These are phyloP conservation scores for Rhagophthalmus giganteus DNA, from an alignment of 2,888 invertebrate species.

Conservation along the genomic window DNA sequence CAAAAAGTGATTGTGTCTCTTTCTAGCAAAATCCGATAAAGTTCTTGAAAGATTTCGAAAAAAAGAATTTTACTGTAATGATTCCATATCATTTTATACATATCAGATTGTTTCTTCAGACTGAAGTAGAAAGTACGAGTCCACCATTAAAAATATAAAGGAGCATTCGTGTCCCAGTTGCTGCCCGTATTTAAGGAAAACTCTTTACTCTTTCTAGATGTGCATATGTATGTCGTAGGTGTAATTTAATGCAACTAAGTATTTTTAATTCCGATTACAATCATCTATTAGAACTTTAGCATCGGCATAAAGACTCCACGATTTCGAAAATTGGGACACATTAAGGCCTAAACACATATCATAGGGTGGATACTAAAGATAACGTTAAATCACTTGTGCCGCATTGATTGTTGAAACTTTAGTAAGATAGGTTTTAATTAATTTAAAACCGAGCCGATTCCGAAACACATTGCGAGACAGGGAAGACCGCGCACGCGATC, in stretches of 20 bases:
- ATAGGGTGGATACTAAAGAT: conserved; percentile 43
- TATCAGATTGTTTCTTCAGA: conserved; percentile 44
- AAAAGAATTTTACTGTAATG: not conserved
- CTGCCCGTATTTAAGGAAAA: conserved; percentile 7
- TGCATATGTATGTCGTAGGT: conserved; percentile 23
- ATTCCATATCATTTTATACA: conserved; percentile 39
- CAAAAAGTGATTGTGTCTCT: conserved; percentile 49
- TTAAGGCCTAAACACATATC: conserved; percentile 49
- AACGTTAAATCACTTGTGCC: conserved; percentile 49
- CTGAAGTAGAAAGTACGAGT: conserved; percentile 23
- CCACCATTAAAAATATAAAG: conserved; percentile 38
- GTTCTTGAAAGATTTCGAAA: conserved; percentile 6
- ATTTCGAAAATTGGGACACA: conserved; percentile 39
- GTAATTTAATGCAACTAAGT: conserved; percentile 8
- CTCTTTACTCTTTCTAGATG: conserved; percentile 21
- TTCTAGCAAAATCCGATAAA: conserved; percentile 32
- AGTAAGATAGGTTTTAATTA: conserved; percentile 16
- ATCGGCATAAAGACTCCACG: conserved; percentile 26
- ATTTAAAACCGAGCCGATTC: conserved; percentile 29
- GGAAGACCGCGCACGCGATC: conserved; percentile 31
- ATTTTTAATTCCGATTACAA: no score
- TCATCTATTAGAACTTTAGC: no score
- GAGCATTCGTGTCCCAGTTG: conserved; percentile 23
- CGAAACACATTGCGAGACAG: conserved; percentile 40
- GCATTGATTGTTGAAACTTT: conserved; percentile 45